Conservation (phyloP, 2,888 invertebrate genomes). For the Metacarcinus magister region DNA sequence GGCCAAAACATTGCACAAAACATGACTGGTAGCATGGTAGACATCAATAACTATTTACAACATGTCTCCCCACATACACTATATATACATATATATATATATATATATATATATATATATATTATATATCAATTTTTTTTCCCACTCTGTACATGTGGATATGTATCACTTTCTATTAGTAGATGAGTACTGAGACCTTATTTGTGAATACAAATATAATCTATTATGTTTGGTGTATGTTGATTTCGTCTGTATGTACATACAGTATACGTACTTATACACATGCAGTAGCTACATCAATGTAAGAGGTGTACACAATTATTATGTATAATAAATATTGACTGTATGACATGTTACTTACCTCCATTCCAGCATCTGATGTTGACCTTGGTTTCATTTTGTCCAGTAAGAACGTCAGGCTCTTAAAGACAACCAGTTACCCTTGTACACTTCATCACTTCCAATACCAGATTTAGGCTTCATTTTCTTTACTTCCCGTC, state of each 20-base stretch:
- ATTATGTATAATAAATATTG: background rate
- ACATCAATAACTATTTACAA: slow-evolving; percentile 44
- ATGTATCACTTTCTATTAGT: slow-evolving; percentile 42
- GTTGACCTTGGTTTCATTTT: slow-evolving; percentile 44
- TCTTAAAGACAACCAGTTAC: slow-evolving; percentile 52
- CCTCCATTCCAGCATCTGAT: slow-evolving; percentile 47
- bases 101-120: too few species aligned
- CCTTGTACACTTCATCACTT: slow-evolving; percentile 51
- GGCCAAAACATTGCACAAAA: too few species aligned
- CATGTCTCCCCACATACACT: slow-evolving; percentile 34
- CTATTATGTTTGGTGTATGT: background rate
- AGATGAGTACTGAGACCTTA: slow-evolving; percentile 14
- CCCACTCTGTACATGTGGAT: slow-evolving; percentile 43
- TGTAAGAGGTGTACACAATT: background rate
- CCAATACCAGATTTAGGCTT: slow-evolving; percentile 50
- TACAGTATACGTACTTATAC: background rate
- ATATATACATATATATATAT: slow-evolving; percentile 26
- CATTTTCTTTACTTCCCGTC: slow-evolving; percentile 15
- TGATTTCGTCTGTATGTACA: slow-evolving; percentile 47
- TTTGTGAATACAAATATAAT: slow-evolving; percentile 31
- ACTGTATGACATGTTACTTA: slow-evolving; percentile 26
- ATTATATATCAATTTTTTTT: slow-evolving; percentile 18
- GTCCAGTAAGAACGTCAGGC: slow-evolving; percentile 54
- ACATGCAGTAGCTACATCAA: slow-evolving; percentile 43
- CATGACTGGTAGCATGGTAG: too few species aligned